Evolutionary conservation across 2,797 vertebrate species (phyloP).

Genomic region (Acanthis flammea): DNA sequence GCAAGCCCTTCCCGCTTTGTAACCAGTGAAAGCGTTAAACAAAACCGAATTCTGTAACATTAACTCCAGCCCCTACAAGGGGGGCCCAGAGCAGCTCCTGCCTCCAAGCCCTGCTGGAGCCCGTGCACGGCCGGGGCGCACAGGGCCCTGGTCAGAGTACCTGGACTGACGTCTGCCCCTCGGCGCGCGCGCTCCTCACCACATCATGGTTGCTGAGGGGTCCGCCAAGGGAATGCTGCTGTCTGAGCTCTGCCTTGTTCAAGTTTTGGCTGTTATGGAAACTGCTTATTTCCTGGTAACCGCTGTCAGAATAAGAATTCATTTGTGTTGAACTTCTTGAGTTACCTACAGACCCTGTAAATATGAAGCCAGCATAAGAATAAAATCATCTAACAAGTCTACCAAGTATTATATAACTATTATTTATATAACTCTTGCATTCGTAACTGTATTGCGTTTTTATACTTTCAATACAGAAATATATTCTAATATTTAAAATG

Average conservation of each 20-base stretch:
- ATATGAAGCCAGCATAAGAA: conserved; percentile 46
- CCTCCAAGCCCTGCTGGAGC: fast-evolving
- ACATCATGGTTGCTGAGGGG: conserved; percentile 79
- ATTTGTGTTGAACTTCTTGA: conserved; percentile 95
- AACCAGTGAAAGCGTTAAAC: neutral
- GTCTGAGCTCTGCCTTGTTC: conserved; percentile 85
- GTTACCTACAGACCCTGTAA: conserved; percentile 90
- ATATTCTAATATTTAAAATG: conserved; percentile 64
- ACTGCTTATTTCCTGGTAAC: conserved; percentile 94
- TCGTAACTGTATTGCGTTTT: neutral
- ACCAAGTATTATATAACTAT: neutral
- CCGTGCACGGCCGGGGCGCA: neutral
- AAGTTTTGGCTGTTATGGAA: conserved; percentile 88
- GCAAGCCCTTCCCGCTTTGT: neutral
- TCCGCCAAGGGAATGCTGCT: conserved; percentile 86
- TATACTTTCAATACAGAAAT: neutral
- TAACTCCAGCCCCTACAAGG: neutral
- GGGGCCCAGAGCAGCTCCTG: neutral
- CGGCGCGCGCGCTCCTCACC: conserved; percentile 86
- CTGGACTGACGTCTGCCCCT: conserved; percentile 91
- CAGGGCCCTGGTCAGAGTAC: conserved; percentile 64
- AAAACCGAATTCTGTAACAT: fast-evolving
- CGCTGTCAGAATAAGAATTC: conserved; percentile 98
- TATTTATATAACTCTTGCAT: neutral
- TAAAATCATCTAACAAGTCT: neutral